Evolutionary conservation across 2,797 vertebrate genomes (phyloP).

Genomic region (Argya squamiceps): DNA sequence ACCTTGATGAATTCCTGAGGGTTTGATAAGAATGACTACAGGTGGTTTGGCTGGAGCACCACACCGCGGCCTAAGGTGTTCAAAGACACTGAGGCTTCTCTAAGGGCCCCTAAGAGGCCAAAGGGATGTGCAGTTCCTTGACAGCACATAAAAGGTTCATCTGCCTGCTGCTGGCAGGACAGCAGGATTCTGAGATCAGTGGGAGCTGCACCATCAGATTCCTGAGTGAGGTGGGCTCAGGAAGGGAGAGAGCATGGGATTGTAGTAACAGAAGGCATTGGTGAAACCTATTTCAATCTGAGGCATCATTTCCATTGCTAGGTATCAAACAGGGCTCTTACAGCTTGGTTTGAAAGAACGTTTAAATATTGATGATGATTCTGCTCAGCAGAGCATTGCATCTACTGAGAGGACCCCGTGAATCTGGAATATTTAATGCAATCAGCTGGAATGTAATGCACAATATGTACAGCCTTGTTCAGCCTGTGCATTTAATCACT

Average conservation of each 20-base stretch:
- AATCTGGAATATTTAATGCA: slow-evolving; percentile 61
- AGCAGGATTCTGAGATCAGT: neutral
- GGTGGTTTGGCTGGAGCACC: too few species aligned
- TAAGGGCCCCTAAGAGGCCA: neutral
- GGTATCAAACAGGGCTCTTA: neutral
- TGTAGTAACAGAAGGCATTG: neutral
- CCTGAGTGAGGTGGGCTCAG: neutral
- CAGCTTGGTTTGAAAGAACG: neutral
- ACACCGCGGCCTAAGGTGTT: too few species aligned
- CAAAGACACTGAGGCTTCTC: neutral
- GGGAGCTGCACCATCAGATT: neutral
- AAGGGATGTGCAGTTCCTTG: neutral
- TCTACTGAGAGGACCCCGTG: neutral
- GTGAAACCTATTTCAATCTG: neutral
- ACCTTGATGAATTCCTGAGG: too few species aligned
- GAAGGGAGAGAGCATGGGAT: neutral
- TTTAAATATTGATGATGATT: slow-evolving; percentile 48
- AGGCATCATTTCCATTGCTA: neutral
- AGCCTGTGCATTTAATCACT: slow-evolving; percentile 14
- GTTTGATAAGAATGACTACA: too few species aligned
- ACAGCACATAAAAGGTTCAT: neutral
- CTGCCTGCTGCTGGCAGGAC: neutral
- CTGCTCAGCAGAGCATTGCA: neutral
- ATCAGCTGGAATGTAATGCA: slow-evolving; percentile 43
- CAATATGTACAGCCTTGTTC: slow-evolving; percentile 31